Percentiles rank a stretch among this genome's conserved stretches.
Evolutionary conservation across 2,113 vertebrate species (phyloP).

Genomic region (Meles meles): DNA sequence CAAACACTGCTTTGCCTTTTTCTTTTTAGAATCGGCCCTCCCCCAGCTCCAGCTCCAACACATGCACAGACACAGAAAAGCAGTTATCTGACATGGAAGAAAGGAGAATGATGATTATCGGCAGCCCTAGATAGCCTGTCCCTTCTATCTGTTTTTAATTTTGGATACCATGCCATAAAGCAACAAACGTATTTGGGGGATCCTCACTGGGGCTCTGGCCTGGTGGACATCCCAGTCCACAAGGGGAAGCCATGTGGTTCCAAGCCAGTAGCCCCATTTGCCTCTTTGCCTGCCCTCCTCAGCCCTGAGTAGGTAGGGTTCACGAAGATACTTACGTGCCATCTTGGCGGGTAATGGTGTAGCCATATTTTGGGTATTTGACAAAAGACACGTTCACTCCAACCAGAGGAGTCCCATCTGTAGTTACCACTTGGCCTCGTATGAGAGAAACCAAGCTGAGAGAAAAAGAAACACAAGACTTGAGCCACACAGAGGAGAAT

Average conservation of each 20-base stretch:
- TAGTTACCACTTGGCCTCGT: slow-evolving; percentile 97
- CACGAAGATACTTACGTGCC: slow-evolving; percentile 92
- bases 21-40: neutral
- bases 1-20: neutral
- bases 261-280: slow-evolving; percentile 51
- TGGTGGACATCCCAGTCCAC: slow-evolving; percentile 43
- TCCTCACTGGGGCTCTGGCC: slow-evolving; percentile 65
- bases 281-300: slow-evolving; percentile 48
- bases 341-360: slow-evolving; percentile 98
- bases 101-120: slow-evolving; percentile 54
- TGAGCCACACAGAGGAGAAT: neutral
- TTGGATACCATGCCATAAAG: slow-evolving; percentile 58
- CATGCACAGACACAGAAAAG: slow-evolving; percentile 30
- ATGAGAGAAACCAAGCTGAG: slow-evolving; percentile 95
- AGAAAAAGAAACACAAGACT: slow-evolving; percentile 66
- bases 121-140: slow-evolving; percentile 54
- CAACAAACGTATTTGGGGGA: slow-evolving; percentile 65
- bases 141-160: slow-evolving; percentile 70
- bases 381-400: slow-evolving; percentile 99
- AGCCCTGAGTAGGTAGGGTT: neutral
- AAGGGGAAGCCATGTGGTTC: slow-evolving; percentile 54
- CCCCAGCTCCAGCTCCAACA: neutral
- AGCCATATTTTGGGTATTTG: slow-evolving; percentile 97
- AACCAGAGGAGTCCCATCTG: slow-evolving; percentile 96
- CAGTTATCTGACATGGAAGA: slow-evolving; percentile 49